Percentiles rank a stretch among this genome's conserved stretches.
Conservation (phyloP, 23 tunicate genomes). For the Trididemnum nubilum region DNA sequence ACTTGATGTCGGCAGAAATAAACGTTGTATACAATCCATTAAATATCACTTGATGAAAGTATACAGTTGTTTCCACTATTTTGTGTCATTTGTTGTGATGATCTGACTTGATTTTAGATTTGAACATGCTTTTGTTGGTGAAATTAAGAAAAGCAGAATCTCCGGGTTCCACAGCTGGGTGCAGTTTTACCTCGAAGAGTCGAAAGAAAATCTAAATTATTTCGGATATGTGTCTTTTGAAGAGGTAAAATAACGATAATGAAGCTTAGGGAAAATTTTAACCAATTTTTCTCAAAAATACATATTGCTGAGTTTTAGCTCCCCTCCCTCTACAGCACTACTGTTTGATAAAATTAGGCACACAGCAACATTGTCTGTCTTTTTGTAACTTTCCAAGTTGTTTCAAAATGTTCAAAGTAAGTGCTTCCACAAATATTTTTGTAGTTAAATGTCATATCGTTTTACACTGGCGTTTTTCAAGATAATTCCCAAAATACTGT, state of each 20-base stretch:
- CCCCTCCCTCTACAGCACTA: too few relatives aligned
- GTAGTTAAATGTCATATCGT: background rate
- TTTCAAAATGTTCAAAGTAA: background rate
- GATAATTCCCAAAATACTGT: too few relatives aligned
- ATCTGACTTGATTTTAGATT: slow-evolving; percentile 40
- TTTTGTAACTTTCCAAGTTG: background rate
- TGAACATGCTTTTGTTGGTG: slow-evolving; percentile 94
- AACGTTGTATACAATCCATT: too few relatives aligned
- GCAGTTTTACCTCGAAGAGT: slow-evolving; percentile 64
- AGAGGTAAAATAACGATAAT: slow-evolving; percentile 33
- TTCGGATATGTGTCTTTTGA: slow-evolving; percentile 39
- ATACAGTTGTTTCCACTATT: too few relatives aligned
- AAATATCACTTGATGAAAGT: too few relatives aligned
- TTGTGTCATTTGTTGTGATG: too few relatives aligned
- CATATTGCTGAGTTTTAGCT: too few relatives aligned
- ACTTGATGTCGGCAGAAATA: too few relatives aligned
- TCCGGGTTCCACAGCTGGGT: slow-evolving; percentile 95
- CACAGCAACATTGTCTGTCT: background rate
- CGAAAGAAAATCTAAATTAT: slow-evolving; percentile 52
- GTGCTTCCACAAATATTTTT: background rate
- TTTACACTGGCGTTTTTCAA: too few relatives aligned
- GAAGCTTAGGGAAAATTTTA: background rate
- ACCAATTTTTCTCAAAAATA: too few relatives aligned
- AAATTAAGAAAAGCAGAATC: slow-evolving; percentile 39
- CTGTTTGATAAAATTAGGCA: background rate